Base-by-base conservation (phyloP, 2,113 vertebrate species). In the Antigone vipio region DNA sequence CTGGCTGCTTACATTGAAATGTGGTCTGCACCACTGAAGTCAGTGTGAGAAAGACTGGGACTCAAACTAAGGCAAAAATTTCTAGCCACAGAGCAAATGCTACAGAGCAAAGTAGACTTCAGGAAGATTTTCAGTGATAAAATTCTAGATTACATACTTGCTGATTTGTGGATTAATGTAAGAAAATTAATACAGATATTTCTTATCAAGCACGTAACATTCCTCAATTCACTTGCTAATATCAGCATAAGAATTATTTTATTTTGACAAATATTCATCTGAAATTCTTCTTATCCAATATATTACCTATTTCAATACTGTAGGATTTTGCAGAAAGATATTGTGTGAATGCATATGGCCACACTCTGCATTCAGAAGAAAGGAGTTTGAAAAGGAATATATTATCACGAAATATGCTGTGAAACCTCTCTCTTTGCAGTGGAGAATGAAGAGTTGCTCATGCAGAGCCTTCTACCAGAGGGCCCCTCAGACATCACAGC, bases 181-280 rank as follows among this genome's bases (percentile, higher is more conserved):
- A 50, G 56, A 50, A 89, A 78, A 81, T 42, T 2, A 49, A 62
- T 38, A 47, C 34, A 68, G 32, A 11, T 27, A 52, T 64, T 83
- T 58, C 5, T 77, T 74, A 59, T 8, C 34, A 85, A 67, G 40
- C 10, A 34, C 0, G 0, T 63, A 63, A 32, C 13, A 34, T 44
- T 50, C 45, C 34, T 60, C 15, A 29, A 30, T 53, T 60, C 19
- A 30, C 6, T 74, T 88, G 52, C 75, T 45, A 82, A 49, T 72
- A 92, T n/a, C 34, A 91, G 27, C 18, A 35, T 15, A 34, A 56
- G 18, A 50, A 47, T 58, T 32, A 56, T 22, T 6, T 5, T 42
- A 52, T 64, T 89, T 74, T 82, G 23, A 21, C 17, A 92, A 76
- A 78, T 77, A 76, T 8, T 71, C 1, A 67, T 68, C 58, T 56